Conservation (phyloP, 1,140 invertebrate species). For the Drosophila dunni region DNA sequence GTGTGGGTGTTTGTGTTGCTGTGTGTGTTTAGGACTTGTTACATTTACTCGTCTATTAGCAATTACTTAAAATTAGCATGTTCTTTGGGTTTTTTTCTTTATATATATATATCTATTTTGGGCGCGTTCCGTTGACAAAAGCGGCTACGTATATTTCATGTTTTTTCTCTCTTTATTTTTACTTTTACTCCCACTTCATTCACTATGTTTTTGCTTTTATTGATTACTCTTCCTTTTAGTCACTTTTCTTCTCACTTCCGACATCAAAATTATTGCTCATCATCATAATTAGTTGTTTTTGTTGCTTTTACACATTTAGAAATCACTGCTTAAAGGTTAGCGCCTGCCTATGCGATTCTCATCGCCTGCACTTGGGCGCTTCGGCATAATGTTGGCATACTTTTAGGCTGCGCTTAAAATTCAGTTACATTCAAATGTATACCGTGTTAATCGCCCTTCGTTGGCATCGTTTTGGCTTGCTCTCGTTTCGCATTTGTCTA, state of each 20-base stretch:
- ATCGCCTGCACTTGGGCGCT: neutral
- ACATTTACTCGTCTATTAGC: slow-evolving; percentile 20
- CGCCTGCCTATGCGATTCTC: slow-evolving; percentile 25
- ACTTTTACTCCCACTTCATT: neutral
- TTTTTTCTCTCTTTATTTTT: neutral
- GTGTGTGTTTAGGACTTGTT: slow-evolving; percentile 8
- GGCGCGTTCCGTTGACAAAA: slow-evolving; percentile 75
- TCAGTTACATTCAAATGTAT: slow-evolving; percentile 28
- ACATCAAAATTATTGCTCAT: slow-evolving; percentile 23
- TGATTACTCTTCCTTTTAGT: slow-evolving; percentile 15
- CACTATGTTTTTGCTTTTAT: slow-evolving; percentile 13
- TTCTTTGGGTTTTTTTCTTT: slow-evolving; percentile 31
- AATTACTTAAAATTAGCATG: slow-evolving; percentile 34
- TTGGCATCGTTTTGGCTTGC: slow-evolving; percentile 40
- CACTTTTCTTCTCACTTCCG: slow-evolving; percentile 16
- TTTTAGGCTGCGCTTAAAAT: slow-evolving; percentile 1
- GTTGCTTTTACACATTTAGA: slow-evolving; percentile 3
- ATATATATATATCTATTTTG: slow-evolving; percentile 47
- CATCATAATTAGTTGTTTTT: slow-evolving; percentile 16
- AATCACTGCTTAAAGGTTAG: slow-evolving; percentile 32
- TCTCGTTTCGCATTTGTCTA: slow-evolving; percentile 31
- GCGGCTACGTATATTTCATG: slow-evolving; percentile 66
- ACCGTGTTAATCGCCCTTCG: slow-evolving; percentile 30
- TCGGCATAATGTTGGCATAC: slow-evolving; percentile 6
- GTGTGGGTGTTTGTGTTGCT: slow-evolving; percentile 5